phyloP scores from a whole-genome alignment of 2,888 invertebrate species.

The Clepsis dumicolana region DNA sequence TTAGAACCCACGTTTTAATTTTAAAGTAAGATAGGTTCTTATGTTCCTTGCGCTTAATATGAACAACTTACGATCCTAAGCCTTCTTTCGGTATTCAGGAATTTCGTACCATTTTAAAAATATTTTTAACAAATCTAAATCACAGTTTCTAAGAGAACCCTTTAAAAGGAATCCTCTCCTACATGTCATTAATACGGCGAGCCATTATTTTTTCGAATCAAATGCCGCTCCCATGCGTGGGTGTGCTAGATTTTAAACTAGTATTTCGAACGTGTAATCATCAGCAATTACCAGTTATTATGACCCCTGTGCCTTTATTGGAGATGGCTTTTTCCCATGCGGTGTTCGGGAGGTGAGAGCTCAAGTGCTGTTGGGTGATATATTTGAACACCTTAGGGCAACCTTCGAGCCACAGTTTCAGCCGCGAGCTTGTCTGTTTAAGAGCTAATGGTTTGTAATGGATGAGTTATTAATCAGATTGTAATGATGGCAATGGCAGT shows the following conservation, averaged over 20 bases:
- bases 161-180: conserved; percentile 17
- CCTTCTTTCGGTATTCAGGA: no score
- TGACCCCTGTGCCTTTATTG: conserved; percentile 50
- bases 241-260: conserved; percentile 50
- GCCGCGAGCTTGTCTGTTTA: conserved; percentile 55
- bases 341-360: conserved; percentile 45
- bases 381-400: conserved; percentile 55
- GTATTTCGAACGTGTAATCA: conserved; percentile 58
- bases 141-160: conserved; percentile 3
- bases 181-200: conserved; percentile 46
- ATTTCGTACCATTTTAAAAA: no score
- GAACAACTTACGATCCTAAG: no score
- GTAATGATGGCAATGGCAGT: conserved; percentile 38
- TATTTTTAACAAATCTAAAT: no score
- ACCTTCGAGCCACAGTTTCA: conserved; percentile 47
- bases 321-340: conserved; percentile 26
- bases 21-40: no score
- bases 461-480: conserved; percentile 48
- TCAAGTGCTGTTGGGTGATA: conserved; percentile 49
- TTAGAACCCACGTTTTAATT: no score
- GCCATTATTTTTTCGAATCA: conserved; percentile 50
- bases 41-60: no score
- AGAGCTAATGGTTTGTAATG: conserved; percentile 60
- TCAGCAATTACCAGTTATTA: conserved; percentile 58
- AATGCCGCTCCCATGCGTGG: conserved; percentile 49